Evolutionary conservation across 2,113 vertebrate species (phyloP).

Genomic region (Cyrtonyx montezumae): DNA sequence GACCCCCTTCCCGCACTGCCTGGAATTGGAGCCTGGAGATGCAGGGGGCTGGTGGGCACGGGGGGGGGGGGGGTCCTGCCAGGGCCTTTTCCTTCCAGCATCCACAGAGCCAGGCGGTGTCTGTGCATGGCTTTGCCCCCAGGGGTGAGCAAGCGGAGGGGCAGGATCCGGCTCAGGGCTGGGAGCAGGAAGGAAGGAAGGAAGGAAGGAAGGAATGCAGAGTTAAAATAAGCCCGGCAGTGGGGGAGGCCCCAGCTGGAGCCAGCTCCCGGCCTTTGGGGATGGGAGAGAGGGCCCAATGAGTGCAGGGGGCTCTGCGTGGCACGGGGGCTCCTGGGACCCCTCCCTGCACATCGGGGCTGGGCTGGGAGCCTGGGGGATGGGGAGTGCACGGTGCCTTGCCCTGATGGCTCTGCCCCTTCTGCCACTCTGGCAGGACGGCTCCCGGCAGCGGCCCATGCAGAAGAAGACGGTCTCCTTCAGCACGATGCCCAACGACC

Average conservation of each 20-base stretch:
- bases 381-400: not conserved
- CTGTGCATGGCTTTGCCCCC: not conserved
- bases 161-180: conserved; percentile 31
- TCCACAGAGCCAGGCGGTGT: not conserved
- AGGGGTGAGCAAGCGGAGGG: not conserved
- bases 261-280: not conserved
- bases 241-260: conserved; percentile 31
- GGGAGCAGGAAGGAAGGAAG: conserved; percentile 60
- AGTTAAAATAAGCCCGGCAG: conserved; percentile 59
- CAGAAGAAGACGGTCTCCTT: conserved; percentile 91
- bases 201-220: conserved; percentile 70
- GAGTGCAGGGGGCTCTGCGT: accelerated
- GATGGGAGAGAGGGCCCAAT: not conserved
- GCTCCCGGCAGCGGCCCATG: conserved; percentile 81
- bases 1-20: not conserved
- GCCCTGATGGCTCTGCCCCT: not conserved
- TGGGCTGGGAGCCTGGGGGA: not conserved
- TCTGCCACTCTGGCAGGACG: conserved; percentile 79
- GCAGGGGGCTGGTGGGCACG: not conserved
- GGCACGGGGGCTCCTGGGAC: not conserved
- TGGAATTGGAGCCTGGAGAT: accelerated
- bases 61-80: accelerated
- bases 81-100: accelerated
- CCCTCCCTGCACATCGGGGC: accelerated
- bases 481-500: conserved; percentile 91